Evolutionary conservation across 2,797 vertebrate genomes (phyloP).

Genomic region (Aldrovandia affinis): DNA sequence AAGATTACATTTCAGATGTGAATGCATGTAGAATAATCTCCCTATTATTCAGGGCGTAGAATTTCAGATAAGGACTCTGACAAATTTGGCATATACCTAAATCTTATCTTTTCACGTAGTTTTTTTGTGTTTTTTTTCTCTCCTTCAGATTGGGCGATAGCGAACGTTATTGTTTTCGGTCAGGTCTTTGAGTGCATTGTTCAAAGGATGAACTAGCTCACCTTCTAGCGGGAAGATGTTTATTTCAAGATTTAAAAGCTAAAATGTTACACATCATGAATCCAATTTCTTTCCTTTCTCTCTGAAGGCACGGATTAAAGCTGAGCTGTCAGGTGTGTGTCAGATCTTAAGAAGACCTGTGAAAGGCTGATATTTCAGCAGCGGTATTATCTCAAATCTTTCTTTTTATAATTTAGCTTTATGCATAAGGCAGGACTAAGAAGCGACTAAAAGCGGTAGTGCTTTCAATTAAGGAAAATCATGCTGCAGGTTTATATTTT

Average conservation of each 20-base stretch:
- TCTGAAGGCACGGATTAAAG: constrained; percentile 77
- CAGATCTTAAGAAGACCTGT: constrained; percentile 68
- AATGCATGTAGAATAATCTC: constrained; percentile 46
- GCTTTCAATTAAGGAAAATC: constrained; percentile 65
- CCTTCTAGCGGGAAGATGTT: constrained; percentile 67
- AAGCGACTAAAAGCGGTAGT: constrained; percentile 62
- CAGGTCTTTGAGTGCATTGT: constrained; percentile 64
- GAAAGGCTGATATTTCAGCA: constrained; percentile 63
- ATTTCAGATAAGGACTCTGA: constrained; percentile 74
- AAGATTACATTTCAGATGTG: constrained; percentile 63
- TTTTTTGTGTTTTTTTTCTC: constrained; percentile 43
- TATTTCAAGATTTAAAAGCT: constrained; percentile 75
- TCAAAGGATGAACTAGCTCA: constrained; percentile 68
- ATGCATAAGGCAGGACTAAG: constrained; percentile 52
- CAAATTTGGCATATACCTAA: constrained; percentile 72
- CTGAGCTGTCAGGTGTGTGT: constrained; percentile 68
- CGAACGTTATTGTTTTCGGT: constrained; percentile 71
- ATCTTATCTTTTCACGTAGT: constrained; percentile 69
- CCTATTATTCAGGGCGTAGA: constrained; percentile 67
- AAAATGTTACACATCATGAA: constrained; percentile 77
- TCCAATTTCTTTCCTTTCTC: constrained; percentile 73
- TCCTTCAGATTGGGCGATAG: constrained; percentile 65
- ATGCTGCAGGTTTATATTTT: constrained; percentile 52
- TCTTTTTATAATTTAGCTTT: constrained; percentile 70
- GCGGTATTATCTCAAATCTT: constrained; percentile 71